Evolutionary conservation across 2,113 vertebrate genomes (phyloP), one percentile per base, ranked within the genome.

Genomic region (Trematocara macrostoma): DNA sequence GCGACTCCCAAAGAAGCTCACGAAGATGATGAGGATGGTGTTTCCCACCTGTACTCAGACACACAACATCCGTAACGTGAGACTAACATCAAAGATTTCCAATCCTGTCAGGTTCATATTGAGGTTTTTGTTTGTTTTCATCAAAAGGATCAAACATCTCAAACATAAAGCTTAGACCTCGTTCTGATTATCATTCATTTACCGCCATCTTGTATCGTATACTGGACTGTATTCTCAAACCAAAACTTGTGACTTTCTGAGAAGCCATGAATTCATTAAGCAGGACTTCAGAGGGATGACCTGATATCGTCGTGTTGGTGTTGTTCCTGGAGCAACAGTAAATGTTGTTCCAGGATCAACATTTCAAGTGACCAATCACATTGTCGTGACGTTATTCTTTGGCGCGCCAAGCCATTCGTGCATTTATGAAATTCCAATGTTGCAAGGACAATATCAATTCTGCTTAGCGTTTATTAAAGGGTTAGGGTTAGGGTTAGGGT

Each of bases 1-100:
- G 0, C 97, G 93, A 90, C 97, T 98, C 35, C 99, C 99, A 0
- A 99, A 96, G 92, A 98, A 99, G 83, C 99, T 99, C 56, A 99
- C 94, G 5, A 99, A 98, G 82, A 99, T 94, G 0, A 99, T 98
- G 38, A 99, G 96, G 83, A 97, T 3, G 0, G 97, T 98, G 94
- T 98, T 99, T 7, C 98, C 98, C 14, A 99, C 97, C 99, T 99
- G 95, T 1, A 82, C 11, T 7, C 18, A 57, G 12, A 81, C 12
- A 52, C 45, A 51, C 10, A 38, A 15, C 11, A 42, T 45, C 42
- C 0, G 3, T 29, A 0, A 49, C 5, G 23, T 74, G 2, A 31
- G 14, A 31, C 15, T 29, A 74, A 74, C 69, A 49, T 49, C 69
- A 74, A 45, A 3, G 4, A 11, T 11, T 29, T 74, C 26, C 15